These are phyloP conservation scores for Clepsis dumicolana DNA, from an alignment of 2,888 invertebrate genomes.

Conservation along the genomic window DNA sequence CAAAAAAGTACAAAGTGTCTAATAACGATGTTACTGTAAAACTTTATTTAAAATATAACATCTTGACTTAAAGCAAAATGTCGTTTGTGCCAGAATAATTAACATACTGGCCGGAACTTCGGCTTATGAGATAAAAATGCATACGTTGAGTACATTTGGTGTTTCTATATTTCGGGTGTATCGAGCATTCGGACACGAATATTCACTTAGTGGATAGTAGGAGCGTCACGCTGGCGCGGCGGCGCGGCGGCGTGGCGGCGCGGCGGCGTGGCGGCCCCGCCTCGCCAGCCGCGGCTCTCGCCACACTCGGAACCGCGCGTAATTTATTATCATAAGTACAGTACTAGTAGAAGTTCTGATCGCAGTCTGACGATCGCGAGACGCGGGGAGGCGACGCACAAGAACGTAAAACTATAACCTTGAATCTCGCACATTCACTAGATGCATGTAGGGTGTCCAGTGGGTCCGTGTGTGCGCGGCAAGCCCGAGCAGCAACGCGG, in stretches of 20 bases:
- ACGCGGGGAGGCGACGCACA: slow-evolving; percentile 78
- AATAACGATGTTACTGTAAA: slow-evolving; percentile 70
- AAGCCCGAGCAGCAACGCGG: slow-evolving; percentile 57
- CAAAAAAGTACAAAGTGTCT: slow-evolving; percentile 65
- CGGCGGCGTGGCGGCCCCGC: slow-evolving; percentile 56
- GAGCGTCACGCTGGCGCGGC: slow-evolving; percentile 65
- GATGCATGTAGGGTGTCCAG: slow-evolving; percentile 75
- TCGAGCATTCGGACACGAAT: slow-evolving; percentile 79
- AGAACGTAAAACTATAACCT: slow-evolving; percentile 85
- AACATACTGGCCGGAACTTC: slow-evolving; percentile 78
- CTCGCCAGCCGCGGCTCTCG: slow-evolving; percentile 69
- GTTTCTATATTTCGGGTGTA: slow-evolving; percentile 78
- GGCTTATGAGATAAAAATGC: slow-evolving; percentile 71
- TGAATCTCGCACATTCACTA: slow-evolving; percentile 84
- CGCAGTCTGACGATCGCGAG: slow-evolving; percentile 73
- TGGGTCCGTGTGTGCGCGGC: slow-evolving; percentile 72
- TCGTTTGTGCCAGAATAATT: slow-evolving; percentile 65
- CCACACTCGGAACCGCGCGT: slow-evolving; percentile 74
- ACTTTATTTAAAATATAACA: slow-evolving; percentile 74
- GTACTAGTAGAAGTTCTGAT: slow-evolving; percentile 82
- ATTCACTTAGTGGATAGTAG: slow-evolving; percentile 76
- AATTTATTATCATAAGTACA: slow-evolving; percentile 84
- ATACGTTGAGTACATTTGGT: slow-evolving; percentile 72
- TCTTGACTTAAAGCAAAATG: slow-evolving; percentile 63
- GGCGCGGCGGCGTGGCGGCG: slow-evolving; percentile 59